These are phyloP conservation scores for Calvadosia cruxmelitensis DNA, from an alignment of 30 jellyfish, hydroid and myxozoan species.

Conservation along the genomic window DNA sequence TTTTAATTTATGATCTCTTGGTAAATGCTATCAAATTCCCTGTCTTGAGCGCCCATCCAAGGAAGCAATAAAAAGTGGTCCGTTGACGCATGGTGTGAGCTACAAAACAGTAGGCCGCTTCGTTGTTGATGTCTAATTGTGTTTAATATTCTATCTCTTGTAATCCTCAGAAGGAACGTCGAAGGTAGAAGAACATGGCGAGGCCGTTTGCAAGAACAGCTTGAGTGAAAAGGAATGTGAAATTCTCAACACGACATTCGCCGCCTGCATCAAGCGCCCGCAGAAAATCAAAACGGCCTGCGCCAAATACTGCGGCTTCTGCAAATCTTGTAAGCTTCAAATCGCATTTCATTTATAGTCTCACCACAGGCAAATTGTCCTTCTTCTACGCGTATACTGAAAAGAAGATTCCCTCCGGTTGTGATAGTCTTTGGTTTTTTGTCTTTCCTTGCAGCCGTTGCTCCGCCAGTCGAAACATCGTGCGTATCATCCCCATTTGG, in stretches of 20 bases:
- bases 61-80: too few species aligned
- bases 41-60: too few species aligned
- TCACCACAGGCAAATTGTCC: not conserved
- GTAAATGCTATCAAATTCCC: too few species aligned
- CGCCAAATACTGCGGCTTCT: not conserved
- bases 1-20: too few species aligned
- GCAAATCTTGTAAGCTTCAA: not conserved
- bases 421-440: not conserved
- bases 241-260: not conserved
- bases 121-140: too few species aligned
- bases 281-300: not conserved
- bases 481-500: conserved; percentile 39
- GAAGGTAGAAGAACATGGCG: not conserved
- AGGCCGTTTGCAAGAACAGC: not conserved
- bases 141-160: too few species aligned
- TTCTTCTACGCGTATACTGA: too few species aligned
- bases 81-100: too few species aligned
- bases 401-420: not conserved
- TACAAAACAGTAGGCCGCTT: too few species aligned
- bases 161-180: too few species aligned
- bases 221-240: not conserved
- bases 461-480: not conserved
- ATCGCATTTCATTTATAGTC: not conserved
- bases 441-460: not conserved
- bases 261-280: not conserved